phyloP scores from a whole-genome alignment of 2,113 vertebrate species.

The Rallus limicola region DNA sequence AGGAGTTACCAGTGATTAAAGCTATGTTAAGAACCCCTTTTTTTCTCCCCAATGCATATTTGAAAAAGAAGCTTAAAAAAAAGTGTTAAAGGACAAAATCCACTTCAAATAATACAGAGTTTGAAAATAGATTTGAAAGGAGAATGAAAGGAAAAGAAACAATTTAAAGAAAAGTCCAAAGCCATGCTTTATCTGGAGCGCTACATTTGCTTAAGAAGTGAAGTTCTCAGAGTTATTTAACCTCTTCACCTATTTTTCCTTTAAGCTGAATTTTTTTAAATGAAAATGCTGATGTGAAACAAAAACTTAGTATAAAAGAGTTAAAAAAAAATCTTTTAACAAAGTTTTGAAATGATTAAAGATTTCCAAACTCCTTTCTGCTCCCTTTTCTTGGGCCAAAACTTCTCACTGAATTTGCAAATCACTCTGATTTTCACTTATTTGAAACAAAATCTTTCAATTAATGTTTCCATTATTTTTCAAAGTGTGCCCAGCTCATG shows the following conservation, averaged over 20 bases:
- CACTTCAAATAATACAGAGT: slow-evolving; percentile 13
- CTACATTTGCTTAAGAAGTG: slow-evolving; percentile 33
- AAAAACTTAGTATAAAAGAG: background rate
- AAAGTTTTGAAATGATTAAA: background rate
- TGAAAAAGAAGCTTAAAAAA: background rate
- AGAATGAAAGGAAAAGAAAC: slow-evolving; percentile 25
- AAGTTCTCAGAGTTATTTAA: slow-evolving; percentile 38
- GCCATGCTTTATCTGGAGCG: background rate
- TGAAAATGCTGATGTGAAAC: slow-evolving; percentile 1
- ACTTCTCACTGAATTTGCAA: background rate
- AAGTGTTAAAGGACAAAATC: slow-evolving; percentile 9
- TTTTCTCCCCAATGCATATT: background rate
- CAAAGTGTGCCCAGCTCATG: background rate
- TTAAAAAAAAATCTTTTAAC: background rate
- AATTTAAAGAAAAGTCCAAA: slow-evolving; percentile 11
- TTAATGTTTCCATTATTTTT: background rate
- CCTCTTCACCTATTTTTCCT: slow-evolving; percentile 22
- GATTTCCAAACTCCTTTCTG: background rate
- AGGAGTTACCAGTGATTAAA: background rate
- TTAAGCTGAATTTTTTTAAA: slow-evolving; percentile 16
- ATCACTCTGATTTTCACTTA: background rate
- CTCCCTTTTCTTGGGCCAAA: background rate
- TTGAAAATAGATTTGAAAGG: slow-evolving; percentile 26
- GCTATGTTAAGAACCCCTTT: background rate
- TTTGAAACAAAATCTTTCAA: background rate